Conservation (phyloP, 2,888 invertebrate species). For the Spodoptera littoralis region DNA sequence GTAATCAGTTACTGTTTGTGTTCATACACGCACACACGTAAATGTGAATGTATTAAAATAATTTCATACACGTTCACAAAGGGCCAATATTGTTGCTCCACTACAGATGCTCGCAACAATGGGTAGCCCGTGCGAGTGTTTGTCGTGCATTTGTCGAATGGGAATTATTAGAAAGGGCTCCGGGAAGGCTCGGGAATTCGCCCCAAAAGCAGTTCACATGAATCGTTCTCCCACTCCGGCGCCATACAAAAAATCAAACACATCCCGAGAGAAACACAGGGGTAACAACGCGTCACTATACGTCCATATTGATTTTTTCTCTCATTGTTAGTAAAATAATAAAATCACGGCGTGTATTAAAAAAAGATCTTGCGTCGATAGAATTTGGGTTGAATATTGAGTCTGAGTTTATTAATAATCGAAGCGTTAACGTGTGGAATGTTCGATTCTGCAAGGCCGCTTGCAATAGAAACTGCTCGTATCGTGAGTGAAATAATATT, state of each 20-base stretch:
- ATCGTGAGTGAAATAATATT: conserved; percentile 86
- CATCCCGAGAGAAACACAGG: conserved; percentile 89
- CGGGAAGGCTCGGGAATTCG: conserved; percentile 88
- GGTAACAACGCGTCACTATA: conserved; percentile 87
- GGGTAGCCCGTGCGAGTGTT: conserved; percentile 86
- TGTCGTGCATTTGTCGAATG: conserved; percentile 88
- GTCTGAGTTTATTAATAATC: conserved; percentile 86
- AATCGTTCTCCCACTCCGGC: conserved; percentile 87
- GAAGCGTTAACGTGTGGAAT: conserved; percentile 88
- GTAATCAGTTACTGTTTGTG: conserved; percentile 54
- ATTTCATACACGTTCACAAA: conserved; percentile 74
- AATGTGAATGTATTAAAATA: conserved; percentile 75
- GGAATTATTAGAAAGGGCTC: conserved; percentile 88
- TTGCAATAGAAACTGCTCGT: conserved; percentile 86
- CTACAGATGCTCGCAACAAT: conserved; percentile 84
- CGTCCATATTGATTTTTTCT: conserved; percentile 88
- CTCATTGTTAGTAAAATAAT: conserved; percentile 87
- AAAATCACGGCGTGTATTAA: conserved; percentile 79
- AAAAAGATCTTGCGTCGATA: conserved; percentile 83
- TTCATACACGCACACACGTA: conserved; percentile 31
- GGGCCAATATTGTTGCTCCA: conserved; percentile 84
- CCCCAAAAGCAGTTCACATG: conserved; percentile 89
- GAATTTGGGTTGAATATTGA: conserved; percentile 86
- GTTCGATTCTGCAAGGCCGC: conserved; percentile 86
- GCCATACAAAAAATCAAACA: conserved; percentile 87